These are phyloP conservation scores for Glaucopsyche alexis DNA, from an alignment of 2,888 invertebrate species.

Conservation along the genomic window DNA sequence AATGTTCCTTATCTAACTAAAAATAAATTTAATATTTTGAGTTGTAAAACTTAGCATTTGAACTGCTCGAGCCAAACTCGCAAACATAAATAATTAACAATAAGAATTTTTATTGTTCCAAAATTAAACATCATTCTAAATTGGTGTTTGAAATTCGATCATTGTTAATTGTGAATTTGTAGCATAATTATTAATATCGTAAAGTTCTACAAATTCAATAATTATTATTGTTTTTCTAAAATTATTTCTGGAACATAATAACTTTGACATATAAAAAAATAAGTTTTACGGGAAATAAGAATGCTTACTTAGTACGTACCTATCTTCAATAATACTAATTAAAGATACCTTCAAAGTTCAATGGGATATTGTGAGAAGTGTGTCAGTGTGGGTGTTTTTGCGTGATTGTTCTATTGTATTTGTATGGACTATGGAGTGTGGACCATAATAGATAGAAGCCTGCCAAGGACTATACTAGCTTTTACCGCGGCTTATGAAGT, in stretches of 20 bases:
- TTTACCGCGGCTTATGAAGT: not conserved
- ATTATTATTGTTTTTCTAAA: not conserved
- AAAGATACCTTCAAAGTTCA: not conserved
- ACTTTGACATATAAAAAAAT: not conserved
- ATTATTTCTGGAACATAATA: not conserved
- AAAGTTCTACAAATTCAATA: not conserved
- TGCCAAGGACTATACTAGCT: not conserved
- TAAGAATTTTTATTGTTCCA: not conserved
- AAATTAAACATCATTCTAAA: not conserved
- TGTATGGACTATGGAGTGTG: not conserved
- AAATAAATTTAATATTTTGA: too few relatives aligned
- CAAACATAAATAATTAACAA: not conserved
- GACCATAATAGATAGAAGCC: not conserved
- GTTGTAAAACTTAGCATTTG: not conserved
- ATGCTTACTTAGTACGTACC: not conserved
- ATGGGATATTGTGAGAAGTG: constrained; percentile 9
- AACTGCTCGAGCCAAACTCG: not conserved
- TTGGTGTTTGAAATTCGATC: not conserved
- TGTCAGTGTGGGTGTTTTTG: not conserved
- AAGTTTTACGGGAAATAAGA: not conserved
- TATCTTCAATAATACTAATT: not conserved
- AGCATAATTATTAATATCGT: not conserved
- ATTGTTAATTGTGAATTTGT: not conserved
- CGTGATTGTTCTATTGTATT: constrained; percentile 16
- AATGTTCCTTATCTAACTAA: too few relatives aligned